Conservation (phyloP, 2,888 invertebrate genomes). For the Leptopilina myrica region DNA sequence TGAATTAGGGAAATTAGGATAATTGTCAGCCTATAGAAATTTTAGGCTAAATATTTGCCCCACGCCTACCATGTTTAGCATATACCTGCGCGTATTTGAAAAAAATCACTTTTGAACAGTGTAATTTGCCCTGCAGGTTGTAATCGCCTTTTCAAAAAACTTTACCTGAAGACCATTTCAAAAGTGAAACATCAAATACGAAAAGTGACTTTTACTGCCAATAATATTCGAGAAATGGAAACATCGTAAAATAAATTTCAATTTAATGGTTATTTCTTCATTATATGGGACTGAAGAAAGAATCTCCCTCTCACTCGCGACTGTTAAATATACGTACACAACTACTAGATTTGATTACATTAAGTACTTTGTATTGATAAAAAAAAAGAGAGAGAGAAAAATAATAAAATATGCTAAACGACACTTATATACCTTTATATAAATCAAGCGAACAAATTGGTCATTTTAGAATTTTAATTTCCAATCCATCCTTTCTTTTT, state of each 20-base stretch:
- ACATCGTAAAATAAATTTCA: slow-evolving; percentile 2
- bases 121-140: slow-evolving; percentile 3
- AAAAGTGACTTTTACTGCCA: slow-evolving; percentile 3
- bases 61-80: slow-evolving; percentile 51
- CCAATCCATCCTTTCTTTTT: no score
- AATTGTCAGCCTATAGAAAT: slow-evolving; percentile 57
- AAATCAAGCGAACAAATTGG: no score
- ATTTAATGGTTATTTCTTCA: slow-evolving; percentile 26
- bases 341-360: background rate
- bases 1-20: slow-evolving; percentile 68
- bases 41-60: slow-evolving; percentile 65
- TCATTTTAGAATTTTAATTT: no score
- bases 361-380: background rate
- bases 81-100: slow-evolving; percentile 16
- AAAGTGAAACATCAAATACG: background rate
- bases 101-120: background rate
- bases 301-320: background rate
- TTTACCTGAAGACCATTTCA: background rate
- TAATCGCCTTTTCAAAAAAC: background rate
- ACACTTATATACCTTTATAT: no score
- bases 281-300: background rate
- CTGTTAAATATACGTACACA: background rate
- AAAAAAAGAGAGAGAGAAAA: no score
- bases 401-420: no score
- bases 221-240: background rate